Evolutionary conservation across 1,140 invertebrate genomes (phyloP), one percentile per base, ranked within the genome.

Genomic region (Drosophila watanabei): DNA sequence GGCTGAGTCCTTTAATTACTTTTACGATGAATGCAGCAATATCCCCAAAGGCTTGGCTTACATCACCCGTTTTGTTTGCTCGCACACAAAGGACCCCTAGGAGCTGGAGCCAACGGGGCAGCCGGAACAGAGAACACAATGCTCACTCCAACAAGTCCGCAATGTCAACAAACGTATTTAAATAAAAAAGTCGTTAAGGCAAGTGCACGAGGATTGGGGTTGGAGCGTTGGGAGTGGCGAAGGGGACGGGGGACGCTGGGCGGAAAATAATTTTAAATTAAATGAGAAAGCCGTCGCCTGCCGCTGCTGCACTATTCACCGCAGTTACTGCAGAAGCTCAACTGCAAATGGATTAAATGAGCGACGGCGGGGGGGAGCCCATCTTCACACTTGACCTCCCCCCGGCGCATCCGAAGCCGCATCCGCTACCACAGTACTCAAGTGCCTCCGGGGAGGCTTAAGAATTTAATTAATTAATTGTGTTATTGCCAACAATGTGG

Each of bases 151-250:
- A 83, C 72, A 80, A 88, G 85, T 75, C 75, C 81, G 86, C 86
- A 90, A 85, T 89, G 85, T 89, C 85, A 89, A 90, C 86, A 90
- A 90, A 90, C 79, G 85, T 90, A 89, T 89, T 89, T 89, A 89
- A 89, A 89, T 90, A 89, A 85, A 89, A 87, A 90, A 82, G 86
- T 89, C 85, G 81, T 89, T 89, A 89, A 79, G 79, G 72, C 85
- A 89, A 89, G 86, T 89, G 85, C 61, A 78, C 79, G 80, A 63
- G 59, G 54, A 33, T 20, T 5, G 48, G 6, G 39, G 39, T 49
- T 48, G 45, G 46, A 46, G 45, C 18, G 5, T 24, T 24, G 49
- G 49, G 28, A 11, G 49, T 13, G 49, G 10, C 33, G 7, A n/a
- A 14, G n/a, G 39, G 5, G 18, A 13, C 14, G 30, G 49, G 30